Base-by-base conservation (phyloP, 2,888 invertebrate genomes). In the Andrena dorsata region DNA sequence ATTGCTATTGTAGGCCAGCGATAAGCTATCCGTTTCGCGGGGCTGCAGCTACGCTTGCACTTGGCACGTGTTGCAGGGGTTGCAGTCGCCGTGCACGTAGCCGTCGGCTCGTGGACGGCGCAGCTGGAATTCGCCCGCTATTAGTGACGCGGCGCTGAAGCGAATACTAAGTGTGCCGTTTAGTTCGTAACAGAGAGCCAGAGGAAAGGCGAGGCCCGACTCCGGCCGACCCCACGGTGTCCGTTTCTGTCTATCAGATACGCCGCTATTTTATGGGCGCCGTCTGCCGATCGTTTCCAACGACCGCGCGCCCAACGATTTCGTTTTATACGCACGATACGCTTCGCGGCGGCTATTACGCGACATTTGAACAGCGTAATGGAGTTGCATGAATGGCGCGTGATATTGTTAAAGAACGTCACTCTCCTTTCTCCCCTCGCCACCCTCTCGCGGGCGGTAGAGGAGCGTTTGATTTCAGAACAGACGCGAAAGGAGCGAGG, bases 141-240 rank as follows among this genome's bases (percentile, higher is more conserved):
- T 86, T 87, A 87, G 83, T 77, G 85, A 80, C 83, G 71, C 86
- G 79, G 61, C 63, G 85, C 82, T 72, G 80, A 78, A 87, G 83
- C 75, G 88, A 88, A 88, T 88, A 87, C 87, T 82, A 88, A 88
- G 85, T 86, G 74, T 80, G 72, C 83, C 87, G 83, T 86, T 87
- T 79, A 78, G 63, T 63, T 30, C 49, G 35, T 56, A 77, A 66
- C 53, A 30, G 4, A 58, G 65, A 6, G 26, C 23, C 23, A 23
- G 58, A 66, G 58, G 47, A 66, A 60, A 63, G 69, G 41, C 69
- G 70, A 23, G 26, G 51, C 72, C 41, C 56, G 41, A 56, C 53
- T 41, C 28, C 51, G 58, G 23, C 53, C 20, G 32, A 20, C 20
- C 41, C 20, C 30, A n/a, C 47, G 20, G 28, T 41, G 41, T 28